Conservation (phyloP, 2,113 vertebrate genomes). For the Tragulus kanchil region DNA sequence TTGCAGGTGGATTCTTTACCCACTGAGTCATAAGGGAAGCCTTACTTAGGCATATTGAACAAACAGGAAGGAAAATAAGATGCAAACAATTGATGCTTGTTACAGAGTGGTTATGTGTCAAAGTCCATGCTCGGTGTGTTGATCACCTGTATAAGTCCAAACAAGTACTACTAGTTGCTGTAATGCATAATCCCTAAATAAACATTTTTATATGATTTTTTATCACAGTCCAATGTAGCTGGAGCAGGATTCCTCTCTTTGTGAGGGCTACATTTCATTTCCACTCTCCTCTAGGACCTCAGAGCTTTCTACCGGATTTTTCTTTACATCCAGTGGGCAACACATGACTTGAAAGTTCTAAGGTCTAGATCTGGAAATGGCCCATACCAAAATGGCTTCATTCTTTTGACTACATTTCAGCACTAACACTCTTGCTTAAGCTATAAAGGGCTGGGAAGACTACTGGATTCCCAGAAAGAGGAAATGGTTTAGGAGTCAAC, state of each 20-base stretch:
- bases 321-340: background rate
- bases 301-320: background rate
- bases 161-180: background rate
- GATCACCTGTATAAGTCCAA: background rate
- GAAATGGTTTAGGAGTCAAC: background rate
- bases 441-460: background rate
- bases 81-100: background rate
- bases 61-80: background rate
- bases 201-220: background rate
- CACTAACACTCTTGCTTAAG: background rate
- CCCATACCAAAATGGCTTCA: background rate
- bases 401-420: background rate
- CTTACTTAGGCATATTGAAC: background rate
- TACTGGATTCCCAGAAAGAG: background rate
- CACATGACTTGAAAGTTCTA: background rate
- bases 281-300: background rate
- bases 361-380: background rate
- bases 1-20: background rate
- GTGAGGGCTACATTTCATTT: background rate
- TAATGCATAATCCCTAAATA: background rate
- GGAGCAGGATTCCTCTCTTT: background rate
- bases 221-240: background rate
- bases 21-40: background rate
- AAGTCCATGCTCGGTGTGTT: background rate
- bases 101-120: background rate